Percentiles rank a stretch among this genome's conserved stretches.
phyloP scores from a whole-genome alignment of 2,888 invertebrate genomes.

The Eubasilissa splendida region DNA sequence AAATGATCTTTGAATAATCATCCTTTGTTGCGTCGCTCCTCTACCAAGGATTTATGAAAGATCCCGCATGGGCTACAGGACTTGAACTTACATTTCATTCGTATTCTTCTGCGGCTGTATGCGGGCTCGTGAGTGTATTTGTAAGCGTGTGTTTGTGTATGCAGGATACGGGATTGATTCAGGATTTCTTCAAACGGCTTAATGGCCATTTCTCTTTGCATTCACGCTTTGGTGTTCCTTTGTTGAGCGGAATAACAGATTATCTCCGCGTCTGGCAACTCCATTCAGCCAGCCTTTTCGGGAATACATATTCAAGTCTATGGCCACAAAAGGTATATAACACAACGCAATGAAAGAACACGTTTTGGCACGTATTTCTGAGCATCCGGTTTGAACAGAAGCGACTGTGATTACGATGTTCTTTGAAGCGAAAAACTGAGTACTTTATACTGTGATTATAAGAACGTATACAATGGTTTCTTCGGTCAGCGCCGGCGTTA shows the following conservation, averaged over 20 bases:
- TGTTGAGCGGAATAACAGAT: constrained; percentile 35
- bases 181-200: constrained; percentile 38
- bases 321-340: background rate
- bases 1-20: constrained; percentile 1
- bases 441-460: constrained; percentile 5
- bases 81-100: background rate
- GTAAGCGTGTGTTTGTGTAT: background rate
- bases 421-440: constrained; percentile 12
- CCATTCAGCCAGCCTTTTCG: constrained; percentile 20
- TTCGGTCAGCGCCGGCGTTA: no score
- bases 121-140: no score
- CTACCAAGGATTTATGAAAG: constrained; percentile 2
- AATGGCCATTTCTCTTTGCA: constrained; percentile 33
- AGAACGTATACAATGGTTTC: no score
- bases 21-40: background rate
- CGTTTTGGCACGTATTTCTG: constrained; percentile 6
- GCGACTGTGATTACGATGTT: constrained; percentile 12
- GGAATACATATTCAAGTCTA: constrained; percentile 12
- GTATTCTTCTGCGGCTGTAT: background rate
- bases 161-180: constrained; percentile 19
- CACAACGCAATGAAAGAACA: constrained; percentile 13
- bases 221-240: constrained; percentile 12
- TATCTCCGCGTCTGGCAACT: constrained; percentile 1
- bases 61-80: constrained; percentile 5
- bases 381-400: constrained; percentile 8